Percentiles rank a stretch among this genome's conserved stretches.
Evolutionary conservation across 2,888 invertebrate species (phyloP).

Genomic region (Chromoteleia sp.): DNA sequence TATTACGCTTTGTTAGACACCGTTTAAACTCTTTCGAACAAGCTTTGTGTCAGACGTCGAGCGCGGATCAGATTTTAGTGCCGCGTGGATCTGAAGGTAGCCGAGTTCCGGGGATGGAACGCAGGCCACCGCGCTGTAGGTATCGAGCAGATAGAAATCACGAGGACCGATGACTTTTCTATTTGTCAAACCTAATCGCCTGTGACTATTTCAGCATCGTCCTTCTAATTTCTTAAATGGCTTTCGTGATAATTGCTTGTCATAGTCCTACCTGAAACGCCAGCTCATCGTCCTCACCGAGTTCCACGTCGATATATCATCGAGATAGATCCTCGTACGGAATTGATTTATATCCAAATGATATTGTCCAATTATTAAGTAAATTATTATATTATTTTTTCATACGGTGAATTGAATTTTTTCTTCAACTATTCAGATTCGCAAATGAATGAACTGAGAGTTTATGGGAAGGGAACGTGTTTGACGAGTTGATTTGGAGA

Average conservation of each 20-base stretch:
- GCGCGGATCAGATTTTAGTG: constrained; percentile 34
- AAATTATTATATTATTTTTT: neutral
- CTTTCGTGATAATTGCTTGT: constrained; percentile 62
- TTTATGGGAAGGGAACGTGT: too few relatives aligned
- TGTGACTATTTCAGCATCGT: constrained; percentile 39
- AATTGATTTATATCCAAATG: constrained; percentile 29
- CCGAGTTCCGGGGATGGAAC: constrained; percentile 8
- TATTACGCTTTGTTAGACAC: too few relatives aligned
- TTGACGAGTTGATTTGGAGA: too few relatives aligned
- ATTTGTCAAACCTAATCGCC: constrained; percentile 69
- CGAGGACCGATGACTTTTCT: constrained; percentile 69
- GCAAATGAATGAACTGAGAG: too few relatives aligned
- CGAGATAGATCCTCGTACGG: constrained; percentile 1
- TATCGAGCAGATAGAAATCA: constrained; percentile 56
- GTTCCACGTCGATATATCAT: constrained; percentile 32
- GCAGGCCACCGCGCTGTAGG: constrained; percentile 23
- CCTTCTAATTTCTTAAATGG: constrained; percentile 61
- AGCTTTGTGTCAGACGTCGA: constrained; percentile 17
- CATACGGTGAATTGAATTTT: too few relatives aligned
- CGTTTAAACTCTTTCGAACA: too few relatives aligned
- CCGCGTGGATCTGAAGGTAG: neutral
- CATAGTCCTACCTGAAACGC: constrained; percentile 33
- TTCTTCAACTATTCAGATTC: too few relatives aligned
- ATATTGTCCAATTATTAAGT: constrained; percentile 16
- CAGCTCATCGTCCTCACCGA: constrained; percentile 17